These are phyloP conservation scores for Serripes groenlandicus DNA, from an alignment of 2,888 invertebrate species.

Conservation along the genomic window DNA sequence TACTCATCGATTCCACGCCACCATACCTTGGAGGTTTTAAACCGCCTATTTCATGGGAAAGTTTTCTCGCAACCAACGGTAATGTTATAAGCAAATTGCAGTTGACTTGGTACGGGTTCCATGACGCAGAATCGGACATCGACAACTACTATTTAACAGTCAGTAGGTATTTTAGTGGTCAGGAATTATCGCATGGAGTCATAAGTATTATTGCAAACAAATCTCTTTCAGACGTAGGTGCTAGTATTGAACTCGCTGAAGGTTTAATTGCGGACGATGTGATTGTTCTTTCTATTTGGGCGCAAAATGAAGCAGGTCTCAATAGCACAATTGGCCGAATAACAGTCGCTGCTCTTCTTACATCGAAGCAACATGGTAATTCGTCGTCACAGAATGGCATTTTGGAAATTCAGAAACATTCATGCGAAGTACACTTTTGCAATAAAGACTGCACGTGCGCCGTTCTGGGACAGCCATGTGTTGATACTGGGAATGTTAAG, in stretches of 20 bases:
- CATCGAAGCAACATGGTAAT: background rate
- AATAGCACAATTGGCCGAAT: constrained; percentile 39
- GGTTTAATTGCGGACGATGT: constrained; percentile 30
- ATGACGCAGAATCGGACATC: constrained; percentile 67
- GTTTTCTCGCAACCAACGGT: background rate
- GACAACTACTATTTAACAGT: constrained; percentile 52
- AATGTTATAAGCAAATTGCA: constrained; percentile 18
- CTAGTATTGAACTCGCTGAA: constrained; percentile 9
- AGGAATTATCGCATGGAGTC: constrained; percentile 55
- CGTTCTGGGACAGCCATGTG: constrained; percentile 64
- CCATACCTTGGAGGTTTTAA: constrained; percentile 72
- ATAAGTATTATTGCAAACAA: background rate
- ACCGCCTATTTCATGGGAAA: constrained; percentile 56
- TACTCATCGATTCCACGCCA: constrained; percentile 71
- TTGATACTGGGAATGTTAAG: background rate
- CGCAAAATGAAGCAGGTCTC: constrained; percentile 63
- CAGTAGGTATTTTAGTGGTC: constrained; percentile 53
- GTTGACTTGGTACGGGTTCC: constrained; percentile 70
- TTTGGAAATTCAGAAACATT: constrained; percentile 56
- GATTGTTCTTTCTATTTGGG: constrained; percentile 64
- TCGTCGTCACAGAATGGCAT: background rate
- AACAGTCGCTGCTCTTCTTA: constrained; percentile 22
- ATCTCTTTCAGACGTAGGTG: constrained; percentile 1
- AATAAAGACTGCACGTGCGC: constrained; percentile 64
- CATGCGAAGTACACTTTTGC: constrained; percentile 61